These are phyloP conservation scores for Acanthochromis polyacanthus DNA, from an alignment of 2,113 vertebrate genomes.

Conservation along the genomic window DNA sequence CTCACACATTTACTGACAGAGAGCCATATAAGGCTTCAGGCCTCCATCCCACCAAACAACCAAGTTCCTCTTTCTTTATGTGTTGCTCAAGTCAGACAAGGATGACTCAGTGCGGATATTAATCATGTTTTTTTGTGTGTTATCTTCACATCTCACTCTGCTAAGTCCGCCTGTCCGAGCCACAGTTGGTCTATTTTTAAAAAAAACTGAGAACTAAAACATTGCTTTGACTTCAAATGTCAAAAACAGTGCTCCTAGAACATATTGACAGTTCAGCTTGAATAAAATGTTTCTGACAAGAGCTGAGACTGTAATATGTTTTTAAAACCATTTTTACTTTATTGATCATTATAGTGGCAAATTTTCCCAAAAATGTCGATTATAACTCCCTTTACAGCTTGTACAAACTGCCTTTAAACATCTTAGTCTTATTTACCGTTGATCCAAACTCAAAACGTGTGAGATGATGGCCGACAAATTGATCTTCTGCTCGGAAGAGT, in stretches of 20 bases:
- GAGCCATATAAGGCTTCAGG: constrained; percentile 60
- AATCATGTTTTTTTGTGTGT: constrained; percentile 63
- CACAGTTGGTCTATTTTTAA: constrained; percentile 47
- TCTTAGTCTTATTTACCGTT: background rate
- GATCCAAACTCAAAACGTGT: too few relatives aligned
- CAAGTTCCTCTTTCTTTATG: constrained; percentile 86
- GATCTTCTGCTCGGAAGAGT: too few relatives aligned
- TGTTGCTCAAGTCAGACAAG: constrained; percentile 84
- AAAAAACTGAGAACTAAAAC: constrained; percentile 43
- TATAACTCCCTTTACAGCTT: background rate
- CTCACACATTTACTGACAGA: constrained; percentile 20
- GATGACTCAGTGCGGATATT: constrained; percentile 85
- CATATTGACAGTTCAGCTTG: background rate
- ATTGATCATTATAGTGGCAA: background rate
- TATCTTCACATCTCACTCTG: constrained; percentile 68
- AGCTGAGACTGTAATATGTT: background rate
- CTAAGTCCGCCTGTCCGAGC: constrained; percentile 22
- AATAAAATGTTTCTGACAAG: background rate
- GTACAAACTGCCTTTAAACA: background rate
- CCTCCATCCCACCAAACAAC: constrained; percentile 65
- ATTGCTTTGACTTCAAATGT: constrained; percentile 16
- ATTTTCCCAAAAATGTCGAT: background rate
- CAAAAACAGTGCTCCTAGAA: background rate
- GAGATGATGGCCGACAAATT: too few relatives aligned
- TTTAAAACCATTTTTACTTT: background rate